phyloP scores from a whole-genome alignment of 2,888 invertebrate species.

The Lamellibrachia satsuma region DNA sequence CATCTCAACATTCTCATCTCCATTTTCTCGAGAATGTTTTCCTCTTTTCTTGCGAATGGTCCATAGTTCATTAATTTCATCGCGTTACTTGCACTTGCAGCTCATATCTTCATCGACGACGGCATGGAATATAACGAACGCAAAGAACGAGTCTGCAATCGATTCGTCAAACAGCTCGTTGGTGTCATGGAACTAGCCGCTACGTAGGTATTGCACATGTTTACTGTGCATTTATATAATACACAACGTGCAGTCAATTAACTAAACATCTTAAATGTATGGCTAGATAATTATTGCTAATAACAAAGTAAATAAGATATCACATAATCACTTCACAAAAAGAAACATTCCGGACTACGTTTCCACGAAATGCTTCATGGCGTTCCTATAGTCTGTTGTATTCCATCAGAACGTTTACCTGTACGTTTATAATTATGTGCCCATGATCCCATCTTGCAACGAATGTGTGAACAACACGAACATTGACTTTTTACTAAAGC shows the following conservation, averaged over 20 bases:
- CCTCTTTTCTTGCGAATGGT: neutral
- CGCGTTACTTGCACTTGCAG: constrained; percentile 76
- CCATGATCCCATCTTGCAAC: no score
- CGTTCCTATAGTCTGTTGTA: no score
- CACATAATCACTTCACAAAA: neutral
- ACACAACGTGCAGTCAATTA: neutral
- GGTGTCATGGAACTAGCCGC: constrained; percentile 60
- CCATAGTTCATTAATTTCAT: neutral
- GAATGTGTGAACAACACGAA: no score
- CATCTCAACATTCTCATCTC: no score
- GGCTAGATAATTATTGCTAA: neutral
- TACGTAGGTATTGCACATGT: constrained; percentile 46
- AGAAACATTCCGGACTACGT: neutral
- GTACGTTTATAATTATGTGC: no score
- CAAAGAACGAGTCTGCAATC: constrained; percentile 76
- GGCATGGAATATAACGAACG: constrained; percentile 92
- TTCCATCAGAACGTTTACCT: no score
- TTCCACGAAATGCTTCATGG: no score
- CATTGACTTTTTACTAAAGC: no score
- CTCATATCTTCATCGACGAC: constrained; percentile 98
- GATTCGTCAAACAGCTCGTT: constrained; percentile 71
- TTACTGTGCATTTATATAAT: neutral
- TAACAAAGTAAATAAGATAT: neutral
- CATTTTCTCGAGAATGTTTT: no score
- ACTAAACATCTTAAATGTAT: neutral